These are phyloP conservation scores for Cisticola juncidis DNA, from an alignment of 2,113 vertebrate species.

Conservation along the genomic window DNA sequence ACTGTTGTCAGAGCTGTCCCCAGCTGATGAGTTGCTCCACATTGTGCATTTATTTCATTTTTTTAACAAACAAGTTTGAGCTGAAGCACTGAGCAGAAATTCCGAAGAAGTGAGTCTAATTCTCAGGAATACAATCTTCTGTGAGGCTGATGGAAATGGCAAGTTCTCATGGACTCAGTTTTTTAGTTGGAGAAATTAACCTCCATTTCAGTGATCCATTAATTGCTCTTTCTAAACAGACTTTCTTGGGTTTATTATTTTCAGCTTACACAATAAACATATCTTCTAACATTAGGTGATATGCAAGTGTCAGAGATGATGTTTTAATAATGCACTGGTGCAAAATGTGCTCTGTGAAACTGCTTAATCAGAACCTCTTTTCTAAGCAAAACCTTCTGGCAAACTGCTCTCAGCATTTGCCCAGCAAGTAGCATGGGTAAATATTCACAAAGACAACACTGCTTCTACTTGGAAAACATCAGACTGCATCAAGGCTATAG, in stretches of 20 bases:
- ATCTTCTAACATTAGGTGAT: not conserved
- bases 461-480: not conserved
- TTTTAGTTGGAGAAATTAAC: not conserved
- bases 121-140: not conserved
- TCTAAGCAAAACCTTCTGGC: not conserved
- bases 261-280: not conserved
- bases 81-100: not conserved
- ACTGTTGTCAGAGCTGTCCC: not conserved
- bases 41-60: not conserved
- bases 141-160: not conserved
- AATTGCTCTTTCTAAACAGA: not conserved
- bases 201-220: not conserved
- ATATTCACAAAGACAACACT: not conserved
- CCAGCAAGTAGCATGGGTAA: not conserved
- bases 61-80: not conserved
- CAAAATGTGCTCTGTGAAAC: not conserved
- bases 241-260: not conserved
- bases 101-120: not conserved
- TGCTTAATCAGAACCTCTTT: not conserved
- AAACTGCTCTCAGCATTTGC: not conserved
- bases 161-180: not conserved
- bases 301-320: not conserved
- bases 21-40: constrained; percentile 5
- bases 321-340: not conserved
- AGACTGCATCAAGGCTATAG: not conserved